Evolutionary conservation across 2,888 invertebrate species (phyloP).

Genomic region (Agriotes lineatus): DNA sequence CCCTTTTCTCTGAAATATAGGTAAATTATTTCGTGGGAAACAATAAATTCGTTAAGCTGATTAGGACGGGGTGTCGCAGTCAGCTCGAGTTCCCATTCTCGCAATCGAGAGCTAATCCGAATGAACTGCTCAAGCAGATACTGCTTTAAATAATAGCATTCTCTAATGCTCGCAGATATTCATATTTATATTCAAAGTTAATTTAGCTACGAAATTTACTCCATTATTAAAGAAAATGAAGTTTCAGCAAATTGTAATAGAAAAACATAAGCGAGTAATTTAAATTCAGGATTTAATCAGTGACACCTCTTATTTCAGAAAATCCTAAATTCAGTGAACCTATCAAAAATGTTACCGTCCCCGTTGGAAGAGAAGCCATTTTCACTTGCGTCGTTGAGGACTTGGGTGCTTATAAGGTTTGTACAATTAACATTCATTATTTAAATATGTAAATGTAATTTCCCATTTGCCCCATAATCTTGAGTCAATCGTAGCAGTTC

Average conservation of each 20-base stretch:
- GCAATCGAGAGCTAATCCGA: slow-evolving; percentile 58
- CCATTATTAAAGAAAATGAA: slow-evolving; percentile 47
- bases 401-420: slow-evolving; percentile 85
- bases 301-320: slow-evolving; percentile 68
- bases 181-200: slow-evolving; percentile 58
- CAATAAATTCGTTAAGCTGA: slow-evolving; percentile 59
- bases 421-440: slow-evolving; percentile 39
- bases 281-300: slow-evolving; percentile 43
- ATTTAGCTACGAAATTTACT: slow-evolving; percentile 55
- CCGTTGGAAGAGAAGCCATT: slow-evolving; percentile 86
- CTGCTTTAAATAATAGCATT: slow-evolving; percentile 56
- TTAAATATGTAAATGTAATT: neutral
- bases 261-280: slow-evolving; percentile 46
- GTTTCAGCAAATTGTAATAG: slow-evolving; percentile 47
- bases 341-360: slow-evolving; percentile 85
- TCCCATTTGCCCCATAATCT: too few species aligned
- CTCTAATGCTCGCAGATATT: slow-evolving; percentile 53
- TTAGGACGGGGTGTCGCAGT: slow-evolving; percentile 53
- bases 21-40: slow-evolving; percentile 55
- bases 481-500: too few species aligned
- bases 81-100: slow-evolving; percentile 49
- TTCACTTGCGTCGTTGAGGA: slow-evolving; percentile 87
- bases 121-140: slow-evolving; percentile 57
- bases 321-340: slow-evolving; percentile 86
- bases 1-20: slow-evolving; percentile 33